Evolutionary conservation across 1,140 invertebrate genomes (phyloP), one percentile per base, ranked within the genome.

Genomic region (Musca domestica): DNA sequence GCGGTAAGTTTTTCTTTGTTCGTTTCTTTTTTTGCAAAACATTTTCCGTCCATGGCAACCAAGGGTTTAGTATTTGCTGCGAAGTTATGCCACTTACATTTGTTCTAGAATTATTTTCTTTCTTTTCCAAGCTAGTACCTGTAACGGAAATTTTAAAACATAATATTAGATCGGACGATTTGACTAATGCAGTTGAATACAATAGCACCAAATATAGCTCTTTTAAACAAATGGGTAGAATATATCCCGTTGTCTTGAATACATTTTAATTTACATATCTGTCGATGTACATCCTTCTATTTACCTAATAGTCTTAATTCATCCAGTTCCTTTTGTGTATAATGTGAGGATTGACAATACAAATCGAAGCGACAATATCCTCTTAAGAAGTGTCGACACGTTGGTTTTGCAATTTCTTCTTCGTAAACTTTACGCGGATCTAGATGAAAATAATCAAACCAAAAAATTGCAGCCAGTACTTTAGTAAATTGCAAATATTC

Each of bases 331-430:
- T 72, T 64, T 3, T 69, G 51, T 25, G 25, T 77, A 34, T 71
- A 80, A 56, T 80, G 78, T 2, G 73, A 46, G 22, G 65, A 77
- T 23, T 73, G 78, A 49, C 78, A 80, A n/a, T 67, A 70, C 19
- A 74, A 46, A 23, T 77, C 70, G 22, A 77, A 80, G 65, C 73
- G 76, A 48, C 78, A 80, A 51, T 58, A 75, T 7, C 75, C 73
- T 12, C 51, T 70, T 0, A 74, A 69, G 23, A 61, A 80, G 6
- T 75, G 74, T 6, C 67, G 70, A n/a, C 78, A 80, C 0, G 76
- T 72, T 7, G 58, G 65, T 46, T 80, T 80, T 0, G 6, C 22
- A 0, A 69, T 64, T 54, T 80, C 78, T 34, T 71, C 70, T 2
- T 17, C 23, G 23, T 80, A 65, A 4, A 74, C 51, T 51, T 71